Conservation (phyloP, 2,888 invertebrate species). For the Drosophila multiciliata region DNA sequence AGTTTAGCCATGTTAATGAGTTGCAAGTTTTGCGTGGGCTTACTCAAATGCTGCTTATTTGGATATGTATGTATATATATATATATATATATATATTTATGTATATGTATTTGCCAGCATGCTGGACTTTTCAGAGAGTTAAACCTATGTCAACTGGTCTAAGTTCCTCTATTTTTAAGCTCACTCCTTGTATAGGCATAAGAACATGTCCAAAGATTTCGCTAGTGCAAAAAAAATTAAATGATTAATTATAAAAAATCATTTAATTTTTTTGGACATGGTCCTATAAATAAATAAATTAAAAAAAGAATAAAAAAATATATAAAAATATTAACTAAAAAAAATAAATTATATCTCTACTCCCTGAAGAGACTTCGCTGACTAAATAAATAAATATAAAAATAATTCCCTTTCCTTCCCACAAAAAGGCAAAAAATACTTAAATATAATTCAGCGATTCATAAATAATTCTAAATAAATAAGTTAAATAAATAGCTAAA, state of each 20-base stretch:
- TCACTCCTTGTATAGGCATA: neutral
- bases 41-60: neutral
- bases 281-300: too few relatives aligned
- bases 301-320: too few relatives aligned
- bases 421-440: neutral
- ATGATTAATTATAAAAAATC: too few relatives aligned
- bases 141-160: neutral
- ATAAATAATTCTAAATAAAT: neutral
- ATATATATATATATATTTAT: too few relatives aligned
- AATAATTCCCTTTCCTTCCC: neutral
- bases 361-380: neutral
- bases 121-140: neutral
- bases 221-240: neutral
- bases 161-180: neutral
- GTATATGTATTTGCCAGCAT: neutral
- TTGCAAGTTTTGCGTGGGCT: constrained; percentile 41
- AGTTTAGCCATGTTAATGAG: constrained; percentile 64
- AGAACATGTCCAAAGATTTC: neutral
- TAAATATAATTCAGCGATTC: neutral
- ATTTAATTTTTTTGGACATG: too few relatives aligned
- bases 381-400: neutral
- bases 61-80: neutral
- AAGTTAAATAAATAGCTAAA: neutral
- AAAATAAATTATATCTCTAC: neutral
- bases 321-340: too few relatives aligned